Base-by-base conservation (phyloP, 2,113 vertebrate species). In the Climacteris rufus region DNA sequence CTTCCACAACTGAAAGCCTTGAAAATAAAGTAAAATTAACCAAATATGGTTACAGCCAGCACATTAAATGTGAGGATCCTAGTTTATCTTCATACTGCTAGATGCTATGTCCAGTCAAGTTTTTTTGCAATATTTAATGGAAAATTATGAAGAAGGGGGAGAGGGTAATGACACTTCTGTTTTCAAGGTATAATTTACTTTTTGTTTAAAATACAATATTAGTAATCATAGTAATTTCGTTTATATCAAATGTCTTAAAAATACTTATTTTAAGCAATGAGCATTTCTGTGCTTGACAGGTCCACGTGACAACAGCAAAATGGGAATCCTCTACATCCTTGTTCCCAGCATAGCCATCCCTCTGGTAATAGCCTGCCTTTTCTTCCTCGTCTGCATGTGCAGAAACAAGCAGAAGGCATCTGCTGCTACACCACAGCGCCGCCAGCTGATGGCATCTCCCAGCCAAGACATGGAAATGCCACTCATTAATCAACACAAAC, bases 401-500 rank as follows among this genome's bases (percentile, higher is more conserved):
- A 98, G 99, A 77, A 99, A 99, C 91, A 99, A 99, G 83, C 99
- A 99, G 81, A 99, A 99, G 90, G 96, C 98, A 6, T 98, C 98
- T 4, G 97, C 96, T 6, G 98, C 98, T 45, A 97, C 98, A 2
- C 98, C 99, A 3, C 98, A 98, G 91, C 98, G 98, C 61, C 98
- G 98, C 28, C 99, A 99, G 94, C 98, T 99, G 70, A 98, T 98
- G 96, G 97, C 98, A 12, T 98, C 98, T 2, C 98, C 99, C 40
- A 99, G 98, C 96, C 99, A 99, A 94, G 99, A 99, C 35, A 98
- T 99, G 98, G 99, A 99, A 96, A 98, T 99, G 97, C 98, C 99
- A 0, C 99, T 99, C 17, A 99, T 99, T 65, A 98, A 82, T 95
- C 99, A 99, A 83, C 99, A 99, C 84, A 99, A 99, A 83, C 99